phyloP scores from a whole-genome alignment of 2,888 invertebrate species.

The Platerodrilus igneus region DNA sequence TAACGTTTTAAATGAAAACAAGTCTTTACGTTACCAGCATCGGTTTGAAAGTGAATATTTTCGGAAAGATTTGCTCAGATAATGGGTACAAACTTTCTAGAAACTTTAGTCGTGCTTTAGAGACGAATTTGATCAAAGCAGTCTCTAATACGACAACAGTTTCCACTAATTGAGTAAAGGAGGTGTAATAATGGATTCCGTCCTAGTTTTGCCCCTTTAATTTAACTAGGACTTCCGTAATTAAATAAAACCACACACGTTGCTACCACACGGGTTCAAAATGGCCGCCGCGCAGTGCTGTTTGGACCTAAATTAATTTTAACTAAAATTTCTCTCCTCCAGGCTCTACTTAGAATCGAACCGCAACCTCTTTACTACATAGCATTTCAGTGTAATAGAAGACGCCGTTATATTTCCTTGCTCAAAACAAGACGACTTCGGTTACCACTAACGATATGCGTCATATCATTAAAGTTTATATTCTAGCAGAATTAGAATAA shows the following conservation, averaged over 20 bases:
- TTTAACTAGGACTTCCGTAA: constrained; percentile 46
- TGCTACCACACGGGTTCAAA: constrained; percentile 42
- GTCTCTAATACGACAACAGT: constrained; percentile 33
- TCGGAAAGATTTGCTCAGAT: too few relatives aligned
- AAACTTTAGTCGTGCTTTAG: too few relatives aligned
- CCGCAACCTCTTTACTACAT: constrained; percentile 31
- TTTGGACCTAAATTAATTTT: constrained; percentile 48
- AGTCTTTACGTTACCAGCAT: too few relatives aligned
- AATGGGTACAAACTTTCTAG: too few relatives aligned
- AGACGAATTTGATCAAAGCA: constrained; percentile 20
- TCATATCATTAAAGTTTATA: too few relatives aligned
- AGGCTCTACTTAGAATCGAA: constrained; percentile 30
- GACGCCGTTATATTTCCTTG: too few relatives aligned
- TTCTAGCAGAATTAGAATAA: too few relatives aligned
- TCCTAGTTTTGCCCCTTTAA: constrained; percentile 46
- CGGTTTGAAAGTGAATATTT: too few relatives aligned
- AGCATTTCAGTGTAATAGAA: constrained; percentile 39
- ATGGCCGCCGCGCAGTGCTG: constrained; percentile 35
- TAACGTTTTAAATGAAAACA: too few relatives aligned
- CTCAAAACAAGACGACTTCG: too few relatives aligned
- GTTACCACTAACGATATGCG: too few relatives aligned
- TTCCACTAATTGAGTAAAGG: constrained; percentile 43
- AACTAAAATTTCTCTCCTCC: constrained; percentile 42
- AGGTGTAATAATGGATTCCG: constrained; percentile 43
- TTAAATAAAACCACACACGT: constrained; percentile 46